Conservation (phyloP, 2,888 invertebrate genomes). For the Thyatira batis region DNA sequence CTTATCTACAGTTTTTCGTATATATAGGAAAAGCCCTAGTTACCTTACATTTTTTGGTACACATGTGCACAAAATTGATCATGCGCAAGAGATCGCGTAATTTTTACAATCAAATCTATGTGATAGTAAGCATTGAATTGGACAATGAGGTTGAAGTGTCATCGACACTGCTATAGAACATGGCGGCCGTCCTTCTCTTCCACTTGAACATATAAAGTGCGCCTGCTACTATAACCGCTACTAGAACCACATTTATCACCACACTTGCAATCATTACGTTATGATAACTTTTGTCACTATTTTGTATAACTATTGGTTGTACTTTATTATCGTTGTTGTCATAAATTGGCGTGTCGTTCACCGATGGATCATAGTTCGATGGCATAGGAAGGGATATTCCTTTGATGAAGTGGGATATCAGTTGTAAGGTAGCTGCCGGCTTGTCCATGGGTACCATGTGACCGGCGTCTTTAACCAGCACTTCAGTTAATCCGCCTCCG, state of each 20-base stretch:
- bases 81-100: too few relatives aligned
- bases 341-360: conserved; percentile 28
- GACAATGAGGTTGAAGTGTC: conserved; percentile 41
- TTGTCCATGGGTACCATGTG: conserved; percentile 84
- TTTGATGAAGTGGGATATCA: conserved; percentile 53
- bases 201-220: conserved; percentile 41
- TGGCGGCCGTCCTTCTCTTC: conserved; percentile 46
- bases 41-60: too few relatives aligned
- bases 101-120: background rate
- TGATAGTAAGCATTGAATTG: conserved; percentile 41
- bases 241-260: conserved; percentile 52
- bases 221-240: conserved; percentile 37
- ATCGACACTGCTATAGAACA: conserved; percentile 46
- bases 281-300: conserved; percentile 23
- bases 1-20: too few relatives aligned
- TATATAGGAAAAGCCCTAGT: too few relatives aligned
- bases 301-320: too few relatives aligned
- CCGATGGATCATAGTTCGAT: conserved; percentile 27
- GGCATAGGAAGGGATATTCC: conserved; percentile 39
- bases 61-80: too few relatives aligned
- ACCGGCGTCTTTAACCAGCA: conserved; percentile 82
- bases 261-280: conserved; percentile 43
- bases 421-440: conserved; percentile 66
- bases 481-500: conserved; percentile 80
- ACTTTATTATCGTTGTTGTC: conserved; percentile 11